Evolutionary conservation across 37 sponge, comb jelly and placozoan genomes (phyloP).

Genomic region (Sycon ciliatum): DNA sequence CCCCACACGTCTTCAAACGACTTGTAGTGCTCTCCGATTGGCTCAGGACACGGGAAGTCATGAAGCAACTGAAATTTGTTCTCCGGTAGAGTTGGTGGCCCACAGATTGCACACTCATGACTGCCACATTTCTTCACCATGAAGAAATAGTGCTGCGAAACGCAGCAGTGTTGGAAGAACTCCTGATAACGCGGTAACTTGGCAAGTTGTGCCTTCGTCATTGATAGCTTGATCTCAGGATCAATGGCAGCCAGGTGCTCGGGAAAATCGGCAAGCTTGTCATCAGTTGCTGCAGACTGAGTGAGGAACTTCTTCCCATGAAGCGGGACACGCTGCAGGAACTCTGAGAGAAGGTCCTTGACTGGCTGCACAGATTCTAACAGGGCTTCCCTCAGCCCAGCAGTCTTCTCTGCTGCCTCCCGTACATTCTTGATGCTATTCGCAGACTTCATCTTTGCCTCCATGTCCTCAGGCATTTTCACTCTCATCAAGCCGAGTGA

Average conservation of each 20-base stretch:
- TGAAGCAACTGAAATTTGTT: slow-evolving; percentile 5
- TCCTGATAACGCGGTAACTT: too few species aligned
- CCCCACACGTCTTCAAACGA: too few species aligned
- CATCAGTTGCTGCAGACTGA: too few species aligned
- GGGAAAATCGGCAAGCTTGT: too few species aligned
- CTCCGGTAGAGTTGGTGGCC: neutral
- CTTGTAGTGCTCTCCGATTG: too few species aligned
- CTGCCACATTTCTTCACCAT: slow-evolving; percentile 22
- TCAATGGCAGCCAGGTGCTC: too few species aligned
- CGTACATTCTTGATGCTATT: too few species aligned
- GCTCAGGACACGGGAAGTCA: slow-evolving; percentile 15
- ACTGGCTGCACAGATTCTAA: slow-evolving; percentile 17
- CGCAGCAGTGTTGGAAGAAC: slow-evolving; percentile 34
- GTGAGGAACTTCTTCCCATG: slow-evolving; percentile 19
- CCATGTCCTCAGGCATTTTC: slow-evolving; percentile 1
- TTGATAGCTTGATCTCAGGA: too few species aligned
- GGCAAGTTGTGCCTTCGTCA: too few species aligned
- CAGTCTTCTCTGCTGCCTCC: too few species aligned
- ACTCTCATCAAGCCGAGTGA: slow-evolving; percentile 28
- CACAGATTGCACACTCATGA: slow-evolving; percentile 14
- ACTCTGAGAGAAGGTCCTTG: neutral
- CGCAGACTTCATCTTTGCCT: neutral
- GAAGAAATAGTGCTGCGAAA: slow-evolving; percentile 11
- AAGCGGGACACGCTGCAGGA: slow-evolving; percentile 13
- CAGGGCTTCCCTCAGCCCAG: slow-evolving; percentile 12